These are phyloP conservation scores for Sphyrna mokarran DNA, from an alignment of 2,113 vertebrate species.

Conservation along the genomic window DNA sequence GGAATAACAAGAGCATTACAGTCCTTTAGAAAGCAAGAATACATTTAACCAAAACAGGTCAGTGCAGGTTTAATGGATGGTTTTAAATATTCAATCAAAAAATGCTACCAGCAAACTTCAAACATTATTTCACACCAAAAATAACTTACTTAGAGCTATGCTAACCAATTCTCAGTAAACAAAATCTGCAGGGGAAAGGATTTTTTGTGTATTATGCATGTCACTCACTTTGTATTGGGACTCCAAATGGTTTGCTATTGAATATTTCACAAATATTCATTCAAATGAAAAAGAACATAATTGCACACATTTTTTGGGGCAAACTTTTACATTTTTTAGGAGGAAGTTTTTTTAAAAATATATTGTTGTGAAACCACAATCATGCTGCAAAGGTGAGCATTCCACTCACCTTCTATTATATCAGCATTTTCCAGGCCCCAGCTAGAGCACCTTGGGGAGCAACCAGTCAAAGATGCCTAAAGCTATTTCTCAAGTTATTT, in stretches of 20 bases:
- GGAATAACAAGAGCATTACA: not conserved
- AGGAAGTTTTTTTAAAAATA: not conserved
- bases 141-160: not conserved
- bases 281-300: not conserved
- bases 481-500: conserved; percentile 27
- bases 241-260: not conserved
- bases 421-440: conserved; percentile 24
- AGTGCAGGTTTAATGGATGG: conserved; percentile 12
- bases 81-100: conserved; percentile 32
- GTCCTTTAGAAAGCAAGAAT: not conserved
- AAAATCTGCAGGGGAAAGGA: not conserved
- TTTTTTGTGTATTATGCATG: not conserved
- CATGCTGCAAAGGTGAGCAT: not conserved
- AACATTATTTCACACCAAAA: conserved; percentile 9
- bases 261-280: conserved; percentile 16
- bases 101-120: not conserved
- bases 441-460: not conserved
- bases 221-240: not conserved
- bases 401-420: not conserved
- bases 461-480: not conserved
- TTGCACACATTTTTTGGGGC: not conserved
- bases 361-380: not conserved
- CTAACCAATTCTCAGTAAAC: not conserved
- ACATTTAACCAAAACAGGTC: conserved; percentile 6
- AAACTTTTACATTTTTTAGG: not conserved